Base-by-base conservation (phyloP, 1,140 invertebrate species). In the Steinernema khuongi region DNA sequence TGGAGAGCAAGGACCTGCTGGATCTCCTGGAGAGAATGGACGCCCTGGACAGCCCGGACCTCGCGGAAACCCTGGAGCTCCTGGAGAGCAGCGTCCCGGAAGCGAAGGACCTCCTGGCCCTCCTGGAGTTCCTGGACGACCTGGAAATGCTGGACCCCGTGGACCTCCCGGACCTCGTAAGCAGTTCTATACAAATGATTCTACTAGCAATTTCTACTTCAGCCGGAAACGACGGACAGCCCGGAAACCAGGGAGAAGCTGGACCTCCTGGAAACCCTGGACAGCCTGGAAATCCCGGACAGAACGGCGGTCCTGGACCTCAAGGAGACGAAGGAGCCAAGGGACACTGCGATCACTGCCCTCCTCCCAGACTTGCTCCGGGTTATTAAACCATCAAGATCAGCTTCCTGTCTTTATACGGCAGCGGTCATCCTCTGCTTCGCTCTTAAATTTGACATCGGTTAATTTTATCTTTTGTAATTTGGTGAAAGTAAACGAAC, bases 261-360 rank as follows among this genome's bases (percentile, higher is more conserved):
- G 77, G 77, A 31, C 71, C 69, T 36, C 75, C 75, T 43, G 77
- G 77, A 72, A 67, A 60, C 41, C 71, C 77, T 70, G 77, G 77
- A 41, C 76, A 74, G 70, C 76, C 78, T 41, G 78, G 78, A 72
- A 73, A 78, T 19, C 71, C 74, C 29, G 77, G 77, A 71, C 70
- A 67, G 28, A 71, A 75, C 33, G 77, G 77, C 71, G 41, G 44
- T 14, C 44, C 77, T 71, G 77, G 77, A 70, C 28, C 32, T 31
- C 32, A 77, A n/a, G 77, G 77, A 74, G 77, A 78, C 41, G 68
- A 74, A 28, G 78, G 78, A 75, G 60, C 69, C 31, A 69, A 69
- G 41, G 78, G 78, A 66, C 43, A 36, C n/a, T 79, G 78, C 77
- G 78, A 78, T 67, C 78, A 79, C 41, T 79, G 78, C 68, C 78